Conservation (phyloP, 1,140 invertebrate genomes). For the Pygmarrhopalites habei region DNA sequence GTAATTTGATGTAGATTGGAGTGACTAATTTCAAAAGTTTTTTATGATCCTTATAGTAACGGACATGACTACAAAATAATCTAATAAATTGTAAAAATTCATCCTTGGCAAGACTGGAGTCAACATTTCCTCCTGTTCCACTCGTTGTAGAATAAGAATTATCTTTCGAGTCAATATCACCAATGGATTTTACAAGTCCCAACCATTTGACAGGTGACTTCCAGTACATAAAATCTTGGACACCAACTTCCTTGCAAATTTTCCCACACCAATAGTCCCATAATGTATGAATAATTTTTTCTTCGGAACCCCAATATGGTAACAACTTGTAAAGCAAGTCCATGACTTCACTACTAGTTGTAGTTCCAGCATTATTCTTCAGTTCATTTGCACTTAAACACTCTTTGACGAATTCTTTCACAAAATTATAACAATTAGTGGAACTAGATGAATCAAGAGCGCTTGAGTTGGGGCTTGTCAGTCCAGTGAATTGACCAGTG, state of each 20-base stretch:
- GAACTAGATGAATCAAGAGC: too few relatives aligned
- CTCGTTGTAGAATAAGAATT: too few relatives aligned
- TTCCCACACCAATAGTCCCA: not conserved
- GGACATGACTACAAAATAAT: not conserved
- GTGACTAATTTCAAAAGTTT: not conserved
- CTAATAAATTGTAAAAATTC: constrained; percentile 1
- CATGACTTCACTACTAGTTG: not conserved
- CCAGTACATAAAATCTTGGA: not conserved
- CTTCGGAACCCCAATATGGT: not conserved
- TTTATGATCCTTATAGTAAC: not conserved
- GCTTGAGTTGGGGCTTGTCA: too few relatives aligned
- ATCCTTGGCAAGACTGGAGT: too few relatives aligned
- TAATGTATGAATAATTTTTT: not conserved
- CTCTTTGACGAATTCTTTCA: not conserved
- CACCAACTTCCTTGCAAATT: not conserved
- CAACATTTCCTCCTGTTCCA: too few relatives aligned
- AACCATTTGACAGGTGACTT: constrained; percentile 2
- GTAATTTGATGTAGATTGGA: not conserved
- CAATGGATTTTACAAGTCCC: not conserved
- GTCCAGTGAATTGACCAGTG: not conserved
- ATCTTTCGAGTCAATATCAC: too few relatives aligned
- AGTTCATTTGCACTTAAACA: too few relatives aligned
- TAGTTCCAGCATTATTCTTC: not conserved
- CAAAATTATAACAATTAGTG: not conserved
- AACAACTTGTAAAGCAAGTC: not conserved